phyloP scores from a whole-genome alignment of 2,888 invertebrate genomes.

The Stegana nigrithorax region DNA sequence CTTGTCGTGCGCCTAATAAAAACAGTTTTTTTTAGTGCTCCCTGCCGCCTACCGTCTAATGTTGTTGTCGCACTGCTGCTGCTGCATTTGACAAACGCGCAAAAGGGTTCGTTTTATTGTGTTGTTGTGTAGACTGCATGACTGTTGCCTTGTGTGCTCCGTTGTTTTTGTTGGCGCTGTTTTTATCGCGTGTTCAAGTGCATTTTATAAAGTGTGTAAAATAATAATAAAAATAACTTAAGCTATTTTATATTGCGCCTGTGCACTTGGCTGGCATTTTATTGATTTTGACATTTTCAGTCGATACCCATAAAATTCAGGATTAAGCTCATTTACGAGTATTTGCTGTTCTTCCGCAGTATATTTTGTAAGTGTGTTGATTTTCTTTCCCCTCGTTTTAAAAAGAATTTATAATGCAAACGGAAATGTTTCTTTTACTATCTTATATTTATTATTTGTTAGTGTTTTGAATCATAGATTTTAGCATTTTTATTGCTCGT shows the following conservation, averaged over 20 bases:
- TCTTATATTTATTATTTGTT: too few relatives aligned
- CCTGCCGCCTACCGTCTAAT: background rate
- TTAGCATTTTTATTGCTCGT: too few relatives aligned
- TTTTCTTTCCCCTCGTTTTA: too few relatives aligned
- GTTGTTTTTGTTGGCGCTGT: slow-evolving; percentile 3
- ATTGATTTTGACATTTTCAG: slow-evolving; percentile 6
- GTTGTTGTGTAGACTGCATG: background rate
- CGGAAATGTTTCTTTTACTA: too few relatives aligned
- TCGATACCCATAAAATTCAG: slow-evolving; percentile 11
- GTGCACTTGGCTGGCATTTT: background rate
- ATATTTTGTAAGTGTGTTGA: background rate
- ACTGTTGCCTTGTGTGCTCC: background rate
- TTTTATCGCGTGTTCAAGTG: slow-evolving; percentile 16
- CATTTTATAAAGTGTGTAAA: slow-evolving; percentile 18
- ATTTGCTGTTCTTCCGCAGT: background rate
- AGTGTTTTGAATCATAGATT: too few relatives aligned
- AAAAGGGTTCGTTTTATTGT: slow-evolving; percentile 10
- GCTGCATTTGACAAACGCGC: background rate
- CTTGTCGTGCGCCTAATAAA: slow-evolving; percentile 6
- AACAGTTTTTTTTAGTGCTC: too few relatives aligned
- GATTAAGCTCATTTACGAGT: slow-evolving; percentile 7
- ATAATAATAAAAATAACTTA: slow-evolving; percentile 15
- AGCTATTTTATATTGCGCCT: slow-evolving; percentile 1
- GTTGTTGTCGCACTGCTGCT: background rate
- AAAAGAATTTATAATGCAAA: too few relatives aligned